Conservation (phyloP, 2,113 vertebrate genomes). For the Laticauda laticaudata region DNA sequence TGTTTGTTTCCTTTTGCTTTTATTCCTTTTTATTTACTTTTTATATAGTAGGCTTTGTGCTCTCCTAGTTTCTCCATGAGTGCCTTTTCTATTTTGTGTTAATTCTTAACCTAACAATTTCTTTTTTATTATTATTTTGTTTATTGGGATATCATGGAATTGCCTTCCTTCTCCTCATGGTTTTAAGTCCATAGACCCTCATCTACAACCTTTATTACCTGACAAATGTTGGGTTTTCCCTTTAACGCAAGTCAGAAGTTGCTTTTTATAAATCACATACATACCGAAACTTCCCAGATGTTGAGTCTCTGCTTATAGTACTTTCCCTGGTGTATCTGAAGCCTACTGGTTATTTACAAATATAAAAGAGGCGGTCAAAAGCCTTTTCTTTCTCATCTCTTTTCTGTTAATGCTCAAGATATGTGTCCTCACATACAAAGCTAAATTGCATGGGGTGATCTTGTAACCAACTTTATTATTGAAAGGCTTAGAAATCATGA, state of each 20-base stretch:
- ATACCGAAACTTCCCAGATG: conserved; percentile 10
- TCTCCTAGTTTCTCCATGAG: conserved; percentile 58
- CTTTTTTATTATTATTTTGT: conserved; percentile 52
- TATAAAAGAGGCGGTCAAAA: neutral
- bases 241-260: conserved; percentile 54
- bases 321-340: conserved; percentile 20
- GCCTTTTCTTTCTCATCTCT: neutral
- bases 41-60: conserved; percentile 62
- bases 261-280: conserved; percentile 58
- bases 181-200: conserved; percentile 58
- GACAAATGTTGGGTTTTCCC: conserved; percentile 58
- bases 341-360: neutral
- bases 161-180: conserved; percentile 59
- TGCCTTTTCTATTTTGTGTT: conserved; percentile 63
- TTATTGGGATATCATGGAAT: conserved; percentile 59
- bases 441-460: neutral
- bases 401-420: neutral
- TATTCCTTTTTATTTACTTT: conserved; percentile 19
- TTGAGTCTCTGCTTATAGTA: conserved; percentile 59
- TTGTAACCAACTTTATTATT: neutral
- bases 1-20: conserved; percentile 36
- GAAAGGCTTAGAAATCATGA: neutral
- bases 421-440: neutral
- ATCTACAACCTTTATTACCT: conserved; percentile 46
- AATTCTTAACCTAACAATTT: conserved; percentile 63